Evolutionary conservation across 2,888 invertebrate genomes (phyloP).

Genomic region (Autographa gamma): DNA sequence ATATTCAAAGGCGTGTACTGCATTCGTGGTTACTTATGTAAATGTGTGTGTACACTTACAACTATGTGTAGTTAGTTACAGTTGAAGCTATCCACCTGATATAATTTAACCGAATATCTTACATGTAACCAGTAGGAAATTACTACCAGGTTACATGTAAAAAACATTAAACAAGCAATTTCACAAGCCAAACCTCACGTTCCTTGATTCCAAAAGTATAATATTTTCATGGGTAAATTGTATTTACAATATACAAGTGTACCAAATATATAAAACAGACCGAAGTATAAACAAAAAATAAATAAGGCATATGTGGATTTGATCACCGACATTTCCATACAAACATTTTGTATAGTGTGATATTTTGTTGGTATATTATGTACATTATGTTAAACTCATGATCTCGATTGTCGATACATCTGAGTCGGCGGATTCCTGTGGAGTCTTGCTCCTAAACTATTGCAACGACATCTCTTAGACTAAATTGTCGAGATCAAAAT

Average conservation of each 20-base stretch:
- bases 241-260: slow-evolving; percentile 22
- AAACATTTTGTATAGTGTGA: not conserved
- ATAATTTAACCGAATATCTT: slow-evolving; percentile 7
- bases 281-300: slow-evolving; percentile 26
- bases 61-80: not conserved
- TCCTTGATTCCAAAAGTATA: slow-evolving; percentile 11
- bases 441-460: slow-evolving; percentile 13
- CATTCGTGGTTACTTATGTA: too few species aligned
- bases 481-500: slow-evolving; percentile 20
- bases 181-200: slow-evolving; percentile 14
- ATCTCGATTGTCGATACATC: not conserved
- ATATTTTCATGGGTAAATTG: slow-evolving; percentile 27
- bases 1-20: not conserved
- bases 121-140: slow-evolving; percentile 10
- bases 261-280: slow-evolving; percentile 15
- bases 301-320: slow-evolving; percentile 25
- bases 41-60: not conserved
- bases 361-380: slow-evolving; percentile 7
- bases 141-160: slow-evolving; percentile 10
- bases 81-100: slow-evolving; percentile 4
- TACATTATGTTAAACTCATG: slow-evolving; percentile 31
- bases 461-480: slow-evolving; percentile 15
- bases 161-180: slow-evolving; percentile 13
- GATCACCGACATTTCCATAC: slow-evolving; percentile 13
- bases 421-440: slow-evolving; percentile 12